phyloP scores from a whole-genome alignment of 2,113 vertebrate genomes.

The Phoenicopterus ruber region DNA sequence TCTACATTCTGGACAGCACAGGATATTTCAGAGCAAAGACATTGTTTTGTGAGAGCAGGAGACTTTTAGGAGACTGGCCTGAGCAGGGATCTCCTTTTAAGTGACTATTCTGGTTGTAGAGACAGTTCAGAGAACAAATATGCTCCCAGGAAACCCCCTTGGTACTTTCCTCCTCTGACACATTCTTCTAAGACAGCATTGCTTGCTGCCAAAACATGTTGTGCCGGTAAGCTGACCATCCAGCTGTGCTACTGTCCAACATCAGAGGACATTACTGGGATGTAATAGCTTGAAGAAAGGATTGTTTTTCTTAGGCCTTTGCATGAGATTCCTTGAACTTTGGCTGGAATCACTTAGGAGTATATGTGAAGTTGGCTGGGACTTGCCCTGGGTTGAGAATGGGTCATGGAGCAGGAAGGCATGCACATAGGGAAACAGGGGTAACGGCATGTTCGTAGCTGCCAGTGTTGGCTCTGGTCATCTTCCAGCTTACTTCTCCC shows the following conservation, averaged over 20 bases:
- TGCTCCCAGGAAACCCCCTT: not conserved
- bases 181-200: not conserved
- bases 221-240: not conserved
- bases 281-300: not conserved
- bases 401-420: not conserved
- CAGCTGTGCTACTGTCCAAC: not conserved
- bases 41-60: not conserved
- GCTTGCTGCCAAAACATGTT: not conserved
- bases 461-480: not conserved
- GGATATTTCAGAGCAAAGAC: not conserved
- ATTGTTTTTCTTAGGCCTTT: not conserved
- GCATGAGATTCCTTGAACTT: not conserved
- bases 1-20: not conserved
- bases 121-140: not conserved
- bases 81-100: not conserved
- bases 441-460: not conserved
- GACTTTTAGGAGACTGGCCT: not conserved
- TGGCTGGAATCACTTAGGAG: not conserved
- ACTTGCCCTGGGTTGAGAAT: not conserved
- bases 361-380: not conserved
- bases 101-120: not conserved
- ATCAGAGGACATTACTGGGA: not conserved
- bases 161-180: not conserved
- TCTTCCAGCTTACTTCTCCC: not conserved
- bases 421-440: not conserved